A percentile compares a stretch with the other conserved stretches of the same genome.
Evolutionary conservation across 2,888 invertebrate genomes (phyloP).

Genomic region (Stenichneumon culpator): DNA sequence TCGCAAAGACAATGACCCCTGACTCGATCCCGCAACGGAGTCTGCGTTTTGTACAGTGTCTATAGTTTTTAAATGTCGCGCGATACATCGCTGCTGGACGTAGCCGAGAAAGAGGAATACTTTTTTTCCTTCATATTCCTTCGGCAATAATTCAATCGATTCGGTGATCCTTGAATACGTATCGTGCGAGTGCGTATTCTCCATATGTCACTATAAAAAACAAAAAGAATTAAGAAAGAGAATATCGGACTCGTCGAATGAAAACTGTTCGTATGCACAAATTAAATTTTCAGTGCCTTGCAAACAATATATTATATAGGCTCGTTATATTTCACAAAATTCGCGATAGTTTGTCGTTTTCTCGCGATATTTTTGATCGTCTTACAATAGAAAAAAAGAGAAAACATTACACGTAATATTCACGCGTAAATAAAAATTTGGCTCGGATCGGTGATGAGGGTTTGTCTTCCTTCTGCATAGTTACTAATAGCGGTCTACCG

Average conservation of each 20-base stretch:
- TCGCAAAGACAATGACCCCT: conserved; percentile 66
- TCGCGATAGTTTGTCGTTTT: conserved; percentile 14
- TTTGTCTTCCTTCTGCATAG: conserved; percentile 58
- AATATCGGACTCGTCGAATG: conserved; percentile 9
- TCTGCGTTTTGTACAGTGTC: conserved; percentile 56
- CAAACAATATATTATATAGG: conserved; percentile 36
- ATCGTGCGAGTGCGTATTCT: conserved; percentile 12
- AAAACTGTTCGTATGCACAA: conserved; percentile 41
- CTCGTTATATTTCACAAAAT: conserved; percentile 14
- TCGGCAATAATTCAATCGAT: not conserved
- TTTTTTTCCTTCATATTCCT: conserved; percentile 1
- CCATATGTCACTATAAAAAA: not conserved
- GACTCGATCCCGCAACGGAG: conserved; percentile 22
- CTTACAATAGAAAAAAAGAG: conserved; percentile 21
- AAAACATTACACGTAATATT: not conserved
- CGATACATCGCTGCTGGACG: conserved; percentile 5
- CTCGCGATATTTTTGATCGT: conserved; percentile 52
- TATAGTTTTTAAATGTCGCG: conserved; percentile 38
- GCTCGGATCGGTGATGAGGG: conserved; percentile 19
- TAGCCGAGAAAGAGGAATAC: conserved; percentile 7
- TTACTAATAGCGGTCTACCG: conserved; percentile 16
- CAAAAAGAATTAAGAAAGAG: conserved; percentile 3
- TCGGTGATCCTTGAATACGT: not conserved
- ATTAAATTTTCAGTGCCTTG: conserved; percentile 63
- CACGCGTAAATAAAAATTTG: conserved; percentile 12